Evolutionary conservation across 2,888 invertebrate genomes (phyloP).

Genomic region (Netelia inedita): DNA sequence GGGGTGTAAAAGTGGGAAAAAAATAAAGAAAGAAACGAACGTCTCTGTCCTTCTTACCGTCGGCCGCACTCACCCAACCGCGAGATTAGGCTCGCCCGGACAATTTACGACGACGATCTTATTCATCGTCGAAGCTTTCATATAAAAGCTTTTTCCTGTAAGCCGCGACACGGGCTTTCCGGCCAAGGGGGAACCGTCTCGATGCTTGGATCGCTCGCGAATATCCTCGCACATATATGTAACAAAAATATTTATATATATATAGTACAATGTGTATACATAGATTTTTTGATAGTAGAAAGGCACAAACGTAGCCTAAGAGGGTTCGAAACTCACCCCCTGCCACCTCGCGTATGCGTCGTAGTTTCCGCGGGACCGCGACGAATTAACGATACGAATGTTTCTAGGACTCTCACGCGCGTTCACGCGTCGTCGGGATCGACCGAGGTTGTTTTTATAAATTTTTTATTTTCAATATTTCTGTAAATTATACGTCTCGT

Average conservation of each 20-base stretch:
- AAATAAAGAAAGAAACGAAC: conserved; percentile 45
- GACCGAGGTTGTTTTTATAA: conserved; percentile 40
- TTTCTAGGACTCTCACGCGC: conserved; percentile 57
- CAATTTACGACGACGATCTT: conserved; percentile 84
- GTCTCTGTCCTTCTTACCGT: conserved; percentile 50
- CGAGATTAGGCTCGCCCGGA: conserved; percentile 83
- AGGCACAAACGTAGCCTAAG: conserved; percentile 56
- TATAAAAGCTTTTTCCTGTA: conserved; percentile 85
- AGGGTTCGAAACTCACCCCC: conserved; percentile 62
- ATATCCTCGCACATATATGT: conserved; percentile 5
- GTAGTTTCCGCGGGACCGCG: conserved; percentile 70
- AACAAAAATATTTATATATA: not conserved
- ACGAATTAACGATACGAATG: conserved; percentile 78
- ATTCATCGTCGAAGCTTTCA: conserved; percentile 82
- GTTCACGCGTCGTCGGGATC: conserved; percentile 59
- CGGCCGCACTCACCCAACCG: conserved; percentile 77
- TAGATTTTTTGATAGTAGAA: conserved; percentile 15
- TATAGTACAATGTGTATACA: not conserved
- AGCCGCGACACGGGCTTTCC: conserved; percentile 81
- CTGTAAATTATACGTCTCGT: not conserved
- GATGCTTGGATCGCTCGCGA: conserved; percentile 34
- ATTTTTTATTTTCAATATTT: conserved; percentile 31
- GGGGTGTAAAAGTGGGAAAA: conserved; percentile 25
- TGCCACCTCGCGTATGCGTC: conserved; percentile 6
- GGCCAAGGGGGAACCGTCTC: conserved; percentile 55